Conservation (phyloP, 2,797 vertebrate genomes). For the Gallinago solitaria region DNA sequence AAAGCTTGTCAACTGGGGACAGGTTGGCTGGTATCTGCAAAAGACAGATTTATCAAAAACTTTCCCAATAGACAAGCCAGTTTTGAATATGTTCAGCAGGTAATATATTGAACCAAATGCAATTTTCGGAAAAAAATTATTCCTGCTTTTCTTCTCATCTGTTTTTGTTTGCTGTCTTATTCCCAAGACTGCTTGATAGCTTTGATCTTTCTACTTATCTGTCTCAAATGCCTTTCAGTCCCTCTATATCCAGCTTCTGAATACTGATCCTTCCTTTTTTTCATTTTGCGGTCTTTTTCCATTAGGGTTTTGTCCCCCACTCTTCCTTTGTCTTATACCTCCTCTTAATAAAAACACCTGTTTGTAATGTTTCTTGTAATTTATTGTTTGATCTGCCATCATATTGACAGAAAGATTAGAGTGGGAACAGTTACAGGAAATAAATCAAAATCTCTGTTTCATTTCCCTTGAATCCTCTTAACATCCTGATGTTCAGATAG, state of each 20-base stretch:
- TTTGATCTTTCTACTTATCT: not conserved
- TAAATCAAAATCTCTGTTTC: not conserved
- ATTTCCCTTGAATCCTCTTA: not conserved
- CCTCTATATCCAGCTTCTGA: not conserved
- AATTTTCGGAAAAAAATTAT: not conserved
- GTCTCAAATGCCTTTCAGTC: not conserved
- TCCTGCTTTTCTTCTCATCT: not conserved
- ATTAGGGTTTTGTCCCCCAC: accelerated
- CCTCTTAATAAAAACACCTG: not conserved
- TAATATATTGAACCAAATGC: not conserved
- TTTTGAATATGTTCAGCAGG: not conserved
- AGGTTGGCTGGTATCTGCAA: not conserved
- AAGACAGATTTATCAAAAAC: not conserved
- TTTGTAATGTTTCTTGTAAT: not conserved
- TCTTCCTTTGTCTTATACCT: not conserved
- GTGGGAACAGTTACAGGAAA: not conserved
- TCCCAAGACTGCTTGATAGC: not conserved
- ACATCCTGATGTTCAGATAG: not conserved
- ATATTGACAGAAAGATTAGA: not conserved
- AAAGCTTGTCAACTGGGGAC: not conserved
- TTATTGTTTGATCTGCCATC: not conserved
- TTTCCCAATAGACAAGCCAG: not conserved
- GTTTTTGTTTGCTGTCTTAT: not conserved
- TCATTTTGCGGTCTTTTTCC: not conserved
- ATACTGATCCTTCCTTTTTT: not conserved